Evolutionary conservation across 1,140 invertebrate species (phyloP), one percentile per base, ranked within the genome.

Genomic region (Sitobion miscanthi): DNA sequence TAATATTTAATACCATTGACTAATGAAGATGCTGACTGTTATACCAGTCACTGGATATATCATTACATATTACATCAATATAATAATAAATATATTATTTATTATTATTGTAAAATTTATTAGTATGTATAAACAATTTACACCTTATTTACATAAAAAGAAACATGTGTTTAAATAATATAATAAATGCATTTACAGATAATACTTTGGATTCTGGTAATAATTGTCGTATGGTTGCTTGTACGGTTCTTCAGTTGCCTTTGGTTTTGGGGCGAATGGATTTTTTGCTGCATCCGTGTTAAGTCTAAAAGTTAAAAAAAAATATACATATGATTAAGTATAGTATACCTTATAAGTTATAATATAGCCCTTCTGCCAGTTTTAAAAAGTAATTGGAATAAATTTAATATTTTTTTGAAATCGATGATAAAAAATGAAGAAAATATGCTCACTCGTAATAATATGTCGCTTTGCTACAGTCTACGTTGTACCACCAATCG

Each of bases 401-500:
- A 47, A 20, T 57, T 62, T 5, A 54, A 54, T 54, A 25, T 77
- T n/a, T 11, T 77, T 9, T 2, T n/a, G 9, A 91, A 91, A 91
- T 25, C 1, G 38, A 8, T 69, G 21, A 93, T 9, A 2, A 35
- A 94, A n/a, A 62, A 21, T 45, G 0, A 11, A 45, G 35, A 38
- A 82, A 45, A 49, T 94, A 93, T 94, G 94, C 94, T 95, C 95
- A 97, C 97, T 96, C 96, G 95, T 97, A 97, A 90, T 96, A 95
- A 88, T 95, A 95, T 8, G 96, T 95, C 45, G 97, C 97, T 94
- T 97, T 96, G 20, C 96, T 96, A 94, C 97, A 98, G 94, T 98
- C 97, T 0, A 98, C 98, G 95, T 98, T 98, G 95, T 98, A 98
- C 98, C 98, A 98, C 98, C 98, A 98, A 95, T 98, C 98, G 94